A percentile compares a stretch with the other conserved stretches of the same genome.
Conservation (phyloP, 2,888 invertebrate species). For the Drosophila cyrtoloma region DNA sequence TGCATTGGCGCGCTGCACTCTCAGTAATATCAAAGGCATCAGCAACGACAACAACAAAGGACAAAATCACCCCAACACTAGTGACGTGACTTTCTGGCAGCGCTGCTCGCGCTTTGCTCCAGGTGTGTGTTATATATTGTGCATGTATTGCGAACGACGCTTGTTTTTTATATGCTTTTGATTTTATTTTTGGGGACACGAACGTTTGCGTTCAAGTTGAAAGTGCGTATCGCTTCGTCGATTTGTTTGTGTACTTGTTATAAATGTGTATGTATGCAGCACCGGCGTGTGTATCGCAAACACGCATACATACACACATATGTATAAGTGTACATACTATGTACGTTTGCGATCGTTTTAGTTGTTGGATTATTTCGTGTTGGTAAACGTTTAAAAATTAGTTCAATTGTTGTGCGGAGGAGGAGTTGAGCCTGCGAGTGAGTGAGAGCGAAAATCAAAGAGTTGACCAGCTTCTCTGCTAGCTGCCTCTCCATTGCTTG, state of each 20-base stretch:
- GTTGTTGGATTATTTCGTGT: slow-evolving; percentile 21
- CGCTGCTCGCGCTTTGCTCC: slow-evolving; percentile 44
- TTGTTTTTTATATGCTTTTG: slow-evolving; percentile 33
- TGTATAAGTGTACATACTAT: not conserved
- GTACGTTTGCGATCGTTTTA: slow-evolving; percentile 2
- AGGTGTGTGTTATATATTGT: slow-evolving; percentile 58
- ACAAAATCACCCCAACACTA: slow-evolving; percentile 44
- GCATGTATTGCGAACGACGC: slow-evolving; percentile 23
- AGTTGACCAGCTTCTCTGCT: slow-evolving; percentile 44
- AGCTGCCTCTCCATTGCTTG: slow-evolving; percentile 18
- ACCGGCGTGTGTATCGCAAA: slow-evolving; percentile 30
- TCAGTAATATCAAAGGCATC: slow-evolving; percentile 18
- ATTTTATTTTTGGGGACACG: slow-evolving; percentile 65
- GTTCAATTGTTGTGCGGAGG: slow-evolving; percentile 55
- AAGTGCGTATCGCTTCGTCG: slow-evolving; percentile 49
- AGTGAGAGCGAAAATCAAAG: slow-evolving; percentile 5
- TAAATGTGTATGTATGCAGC: slow-evolving; percentile 18
- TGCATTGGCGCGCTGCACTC: slow-evolving; percentile 67
- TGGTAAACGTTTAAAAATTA: slow-evolving; percentile 65
- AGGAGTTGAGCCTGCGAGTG: slow-evolving; percentile 36
- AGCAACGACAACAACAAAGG: slow-evolving; percentile 38
- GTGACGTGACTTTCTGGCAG: slow-evolving; percentile 67
- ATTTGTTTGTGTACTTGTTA: slow-evolving; percentile 8
- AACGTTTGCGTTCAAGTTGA: slow-evolving; percentile 49
- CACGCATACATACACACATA: slow-evolving; percentile 1